Conservation (phyloP, 2,797 vertebrate genomes). For the Tamandua tetradactyla region DNA sequence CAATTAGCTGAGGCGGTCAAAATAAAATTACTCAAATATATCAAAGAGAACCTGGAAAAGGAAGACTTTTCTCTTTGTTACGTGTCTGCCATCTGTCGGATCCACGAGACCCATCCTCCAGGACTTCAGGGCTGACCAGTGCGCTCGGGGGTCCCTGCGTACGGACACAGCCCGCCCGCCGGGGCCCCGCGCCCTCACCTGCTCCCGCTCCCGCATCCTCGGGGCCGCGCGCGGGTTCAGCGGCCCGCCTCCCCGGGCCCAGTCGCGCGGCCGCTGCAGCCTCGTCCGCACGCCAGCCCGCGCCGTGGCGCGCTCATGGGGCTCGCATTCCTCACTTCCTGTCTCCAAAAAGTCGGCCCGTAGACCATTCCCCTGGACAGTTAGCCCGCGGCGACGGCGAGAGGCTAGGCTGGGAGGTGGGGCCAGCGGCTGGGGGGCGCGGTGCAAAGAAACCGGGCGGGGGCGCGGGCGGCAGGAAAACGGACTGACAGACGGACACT, state of each 20-base stretch:
- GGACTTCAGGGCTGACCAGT: neutral
- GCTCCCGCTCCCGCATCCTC: conserved; percentile 64
- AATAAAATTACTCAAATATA: neutral
- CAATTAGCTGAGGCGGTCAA: neutral
- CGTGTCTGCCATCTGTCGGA: neutral
- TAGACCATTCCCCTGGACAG: conserved; percentile 80
- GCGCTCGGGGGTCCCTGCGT: neutral
- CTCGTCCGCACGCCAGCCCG: conserved; percentile 76
- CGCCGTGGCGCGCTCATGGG: conserved; percentile 80
- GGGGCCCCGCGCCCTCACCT: conserved; percentile 70
- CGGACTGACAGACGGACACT: neutral
- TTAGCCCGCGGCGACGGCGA: conserved; percentile 63
- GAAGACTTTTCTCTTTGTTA: conserved; percentile 58
- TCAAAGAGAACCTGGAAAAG: neutral
- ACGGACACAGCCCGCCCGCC: neutral
- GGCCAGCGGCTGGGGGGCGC: neutral
- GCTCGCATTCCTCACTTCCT: conserved; percentile 91
- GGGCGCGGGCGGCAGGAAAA: neutral
- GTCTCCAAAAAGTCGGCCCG: conserved; percentile 80
- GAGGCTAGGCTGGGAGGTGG: conserved; percentile 42
- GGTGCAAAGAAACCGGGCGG: neutral
- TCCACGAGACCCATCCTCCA: neutral
- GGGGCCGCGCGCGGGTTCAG: conserved; percentile 59
- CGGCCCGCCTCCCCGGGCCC: conserved; percentile 57
- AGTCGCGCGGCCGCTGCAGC: conserved; percentile 72